Evolutionary conservation across 2,113 vertebrate species (phyloP), one percentile per base, ranked within the genome.

Genomic region (Stigmatopora argus): DNA sequence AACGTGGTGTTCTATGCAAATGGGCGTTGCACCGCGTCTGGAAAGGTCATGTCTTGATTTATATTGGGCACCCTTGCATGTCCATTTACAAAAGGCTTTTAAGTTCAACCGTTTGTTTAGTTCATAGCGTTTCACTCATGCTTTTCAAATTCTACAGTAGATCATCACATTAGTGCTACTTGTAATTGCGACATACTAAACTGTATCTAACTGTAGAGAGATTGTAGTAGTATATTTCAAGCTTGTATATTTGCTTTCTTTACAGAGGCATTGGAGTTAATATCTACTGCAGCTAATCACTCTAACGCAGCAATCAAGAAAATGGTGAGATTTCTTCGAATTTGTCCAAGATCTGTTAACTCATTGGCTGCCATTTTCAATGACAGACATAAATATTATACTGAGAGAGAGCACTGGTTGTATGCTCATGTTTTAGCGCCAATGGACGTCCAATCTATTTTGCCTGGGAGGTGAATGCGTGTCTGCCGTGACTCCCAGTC

Each of bases 251-350:
- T 72, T 55, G 44, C 34, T 34, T 59, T 44, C 75, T 13, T 90
- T 85, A 51, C 92, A 99, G 96, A 96, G 72, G 96, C 97, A 0
- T 78, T 98, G 88, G 95, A 98, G 82, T 91, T 99, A n/a, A 99
- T 99, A 78, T 94, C 97, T 5, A 99, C 94, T 0, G 97, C 97
- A 44, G 96, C 97, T 0, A 95, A 97, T 83, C 97, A 99, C 73
- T 99, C 97, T 15, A 99, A 98, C 0, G 93, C 95, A 15, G 96
- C 96, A 71, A 98, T 99, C 80, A 91, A 92, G 65, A 98, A 99
- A 87, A 96, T 96, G 96, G 97, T 98, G 78, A 92, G 86, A 46
- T 35, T 56, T 10, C 26, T 17, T 13, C 12, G 60, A 45, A 7
- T 51, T 7, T 14, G 70, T 64, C 46, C 47, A 47, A 38, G 45